Evolutionary conservation across 35 echinoderm and acorn worm species (phyloP).

Genomic region (Antedon bifida): DNA sequence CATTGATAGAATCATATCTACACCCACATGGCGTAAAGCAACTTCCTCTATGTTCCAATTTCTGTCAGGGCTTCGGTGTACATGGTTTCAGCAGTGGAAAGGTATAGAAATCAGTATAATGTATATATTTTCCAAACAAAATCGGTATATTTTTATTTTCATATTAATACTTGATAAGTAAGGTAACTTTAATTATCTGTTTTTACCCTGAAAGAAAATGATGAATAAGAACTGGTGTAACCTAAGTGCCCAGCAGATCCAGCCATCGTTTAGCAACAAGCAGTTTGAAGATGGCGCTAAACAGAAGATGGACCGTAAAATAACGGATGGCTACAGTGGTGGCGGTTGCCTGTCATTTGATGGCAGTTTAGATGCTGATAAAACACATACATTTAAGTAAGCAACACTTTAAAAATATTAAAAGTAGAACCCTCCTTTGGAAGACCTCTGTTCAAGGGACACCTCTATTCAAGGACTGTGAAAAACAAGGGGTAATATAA

Average conservation of each 20-base stretch:
- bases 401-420: not conserved
- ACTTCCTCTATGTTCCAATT: conserved; percentile 71
- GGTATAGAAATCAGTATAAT: conserved; percentile 28
- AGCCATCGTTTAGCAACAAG: conserved; percentile 32
- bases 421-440: not conserved
- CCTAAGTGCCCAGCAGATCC: conserved; percentile 55
- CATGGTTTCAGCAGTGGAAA: conserved; percentile 66
- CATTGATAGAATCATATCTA: conserved; percentile 38
- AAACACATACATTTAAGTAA: conserved; percentile 46
- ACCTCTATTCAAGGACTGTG: no score
- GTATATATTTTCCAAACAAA: no score
- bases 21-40: conserved; percentile 41
- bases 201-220: conserved; percentile 18
- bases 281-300: conserved; percentile 15
- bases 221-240: conserved; percentile 80
- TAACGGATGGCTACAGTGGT: conserved; percentile 63
- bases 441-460: no score
- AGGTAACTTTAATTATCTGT: not conserved
- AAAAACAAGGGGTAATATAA: not conserved
- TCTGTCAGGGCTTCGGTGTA: conserved; percentile 81
- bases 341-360: conserved; percentile 45
- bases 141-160: no score
- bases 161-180: no score
- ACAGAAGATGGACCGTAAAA: conserved; percentile 20
- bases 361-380: conserved; percentile 14